phyloP scores from a whole-genome alignment of 2,797 vertebrate species.

The Poecilia velifera region DNA sequence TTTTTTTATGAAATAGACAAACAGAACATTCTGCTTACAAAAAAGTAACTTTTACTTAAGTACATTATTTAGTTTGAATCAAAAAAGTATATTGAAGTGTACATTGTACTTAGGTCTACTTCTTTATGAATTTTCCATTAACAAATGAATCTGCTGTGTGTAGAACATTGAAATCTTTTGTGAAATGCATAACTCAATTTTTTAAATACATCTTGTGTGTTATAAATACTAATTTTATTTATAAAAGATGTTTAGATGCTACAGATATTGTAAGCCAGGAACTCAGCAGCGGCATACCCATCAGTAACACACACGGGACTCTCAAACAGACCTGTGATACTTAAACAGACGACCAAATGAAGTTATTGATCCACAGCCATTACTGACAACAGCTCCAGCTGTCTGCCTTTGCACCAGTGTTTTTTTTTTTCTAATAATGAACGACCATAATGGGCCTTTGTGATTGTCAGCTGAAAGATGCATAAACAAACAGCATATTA shows the following conservation, averaged over 20 bases:
- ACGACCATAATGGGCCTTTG: neutral
- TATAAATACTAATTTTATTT: neutral
- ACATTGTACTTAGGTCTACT: neutral
- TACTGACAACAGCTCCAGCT: slow-evolving; percentile 12
- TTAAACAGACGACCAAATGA: slow-evolving; percentile 24
- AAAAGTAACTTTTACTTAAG: neutral
- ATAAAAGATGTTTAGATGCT: neutral
- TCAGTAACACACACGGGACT: slow-evolving; percentile 10
- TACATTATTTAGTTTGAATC: neutral
- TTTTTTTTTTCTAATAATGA: slow-evolving; percentile 13
- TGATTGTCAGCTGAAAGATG: slow-evolving; percentile 3
- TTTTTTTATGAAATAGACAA: neutral
- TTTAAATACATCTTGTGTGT: neutral
- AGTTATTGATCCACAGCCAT: slow-evolving; percentile 20
- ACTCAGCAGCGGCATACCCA: neutral
- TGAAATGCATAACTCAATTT: slow-evolving; percentile 11
- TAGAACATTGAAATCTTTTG: neutral
- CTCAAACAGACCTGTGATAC: neutral
- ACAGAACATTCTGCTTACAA: neutral
- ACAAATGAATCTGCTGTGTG: neutral
- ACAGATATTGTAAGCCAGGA: neutral
- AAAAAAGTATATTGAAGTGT: neutral
- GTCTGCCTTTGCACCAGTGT: neutral
- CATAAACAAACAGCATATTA: slow-evolving; percentile 5
- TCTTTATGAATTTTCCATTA: neutral